A percentile compares a stretch with the other conserved stretches of the same genome.
Evolutionary conservation across 1,140 invertebrate genomes (phyloP).

Genomic region (Brachionus plicatilis): DNA sequence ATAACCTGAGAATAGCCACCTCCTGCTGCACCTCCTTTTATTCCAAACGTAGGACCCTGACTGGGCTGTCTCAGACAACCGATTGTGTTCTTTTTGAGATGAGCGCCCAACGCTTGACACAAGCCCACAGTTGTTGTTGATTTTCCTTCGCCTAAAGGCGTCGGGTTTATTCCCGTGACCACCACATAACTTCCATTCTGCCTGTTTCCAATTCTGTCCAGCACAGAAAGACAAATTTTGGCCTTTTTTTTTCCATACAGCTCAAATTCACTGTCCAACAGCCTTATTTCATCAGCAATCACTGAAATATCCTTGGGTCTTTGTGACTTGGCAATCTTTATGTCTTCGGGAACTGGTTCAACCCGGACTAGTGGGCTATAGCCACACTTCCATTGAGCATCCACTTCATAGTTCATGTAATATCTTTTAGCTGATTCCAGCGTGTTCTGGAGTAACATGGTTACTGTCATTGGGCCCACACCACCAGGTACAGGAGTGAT

Average conservation of each 20-base stretch:
- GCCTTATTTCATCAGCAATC: constrained; percentile 69
- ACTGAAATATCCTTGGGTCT: constrained; percentile 72
- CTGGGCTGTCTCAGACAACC: constrained; percentile 95
- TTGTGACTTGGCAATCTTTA: constrained; percentile 78
- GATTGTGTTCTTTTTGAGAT: constrained; percentile 78
- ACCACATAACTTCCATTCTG: constrained; percentile 85
- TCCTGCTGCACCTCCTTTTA: constrained; percentile 77
- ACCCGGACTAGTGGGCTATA: constrained; percentile 48
- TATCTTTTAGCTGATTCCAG: constrained; percentile 67
- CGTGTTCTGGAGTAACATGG: constrained; percentile 94
- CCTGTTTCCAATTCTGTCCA: constrained; percentile 68
- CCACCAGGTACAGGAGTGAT: constrained; percentile 97
- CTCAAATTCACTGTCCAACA: constrained; percentile 73
- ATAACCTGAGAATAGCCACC: constrained; percentile 91
- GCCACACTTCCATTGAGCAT: constrained; percentile 48
- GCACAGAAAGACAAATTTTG: constrained; percentile 78
- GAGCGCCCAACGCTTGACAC: constrained; percentile 80
- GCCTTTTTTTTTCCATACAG: constrained; percentile 89
- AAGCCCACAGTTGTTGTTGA: constrained; percentile 89
- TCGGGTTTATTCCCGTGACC: constrained; percentile 65
- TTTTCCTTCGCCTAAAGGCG: constrained; percentile 77
- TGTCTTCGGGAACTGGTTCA: constrained; percentile 63
- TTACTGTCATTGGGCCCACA: constrained; percentile 96
- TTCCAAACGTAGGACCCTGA: constrained; percentile 93
- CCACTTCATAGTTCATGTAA: constrained; percentile 8